A percentile compares a stretch with the other conserved stretches of the same genome.
phyloP scores from a whole-genome alignment of 2,113 vertebrate genomes.

The Peromyscus polionotus region DNA sequence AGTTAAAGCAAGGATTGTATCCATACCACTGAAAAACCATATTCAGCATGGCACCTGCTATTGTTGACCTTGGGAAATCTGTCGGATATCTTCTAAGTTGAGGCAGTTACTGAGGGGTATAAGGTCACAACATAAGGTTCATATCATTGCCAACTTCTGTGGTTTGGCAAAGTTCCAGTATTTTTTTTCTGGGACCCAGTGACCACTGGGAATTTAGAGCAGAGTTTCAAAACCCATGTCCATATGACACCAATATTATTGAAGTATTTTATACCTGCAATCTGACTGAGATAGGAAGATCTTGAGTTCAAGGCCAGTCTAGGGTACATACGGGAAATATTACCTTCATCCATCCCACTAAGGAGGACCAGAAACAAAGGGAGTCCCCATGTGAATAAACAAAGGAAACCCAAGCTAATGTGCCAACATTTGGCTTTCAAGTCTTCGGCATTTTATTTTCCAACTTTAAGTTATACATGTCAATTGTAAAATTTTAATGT shows the following conservation, averaged over 20 bases:
- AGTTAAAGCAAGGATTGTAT: background rate
- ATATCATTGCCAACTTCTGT: background rate
- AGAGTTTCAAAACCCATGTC: background rate
- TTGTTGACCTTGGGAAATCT: background rate
- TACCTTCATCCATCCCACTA: background rate
- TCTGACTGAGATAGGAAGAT: too few relatives aligned
- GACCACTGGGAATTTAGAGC: background rate
- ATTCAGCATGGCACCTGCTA: too few relatives aligned
- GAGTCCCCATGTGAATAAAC: too few relatives aligned
- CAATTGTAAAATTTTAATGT: slow-evolving; percentile 14
- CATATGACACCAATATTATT: background rate
- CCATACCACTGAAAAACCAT: background rate
- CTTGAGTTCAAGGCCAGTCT: background rate
- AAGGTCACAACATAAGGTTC: background rate
- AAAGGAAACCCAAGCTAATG: background rate
- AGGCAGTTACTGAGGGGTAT: background rate
- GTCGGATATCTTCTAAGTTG: background rate
- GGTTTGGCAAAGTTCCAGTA: background rate
- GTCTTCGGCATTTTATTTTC: background rate
- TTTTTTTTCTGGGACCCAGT: background rate
- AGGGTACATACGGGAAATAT: background rate
- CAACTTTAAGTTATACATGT: background rate
- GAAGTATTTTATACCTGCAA: background rate
- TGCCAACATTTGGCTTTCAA: background rate
- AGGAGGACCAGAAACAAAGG: background rate